phyloP scores from a whole-genome alignment of 2,113 vertebrate genomes.

The Ptilonorhynchus violaceus region DNA sequence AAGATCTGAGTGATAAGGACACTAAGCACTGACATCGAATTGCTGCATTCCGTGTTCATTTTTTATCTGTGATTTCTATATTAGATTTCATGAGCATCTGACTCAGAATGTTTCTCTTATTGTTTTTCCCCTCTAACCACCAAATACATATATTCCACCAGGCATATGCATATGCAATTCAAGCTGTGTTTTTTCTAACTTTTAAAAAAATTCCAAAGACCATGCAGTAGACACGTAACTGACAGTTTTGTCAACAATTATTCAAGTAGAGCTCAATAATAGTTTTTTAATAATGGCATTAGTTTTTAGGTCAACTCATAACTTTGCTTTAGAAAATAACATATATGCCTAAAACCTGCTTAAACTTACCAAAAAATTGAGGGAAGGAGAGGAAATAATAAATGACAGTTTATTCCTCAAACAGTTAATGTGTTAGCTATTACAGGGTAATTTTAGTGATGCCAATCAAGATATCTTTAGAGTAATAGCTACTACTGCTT shows the following conservation, averaged over 20 bases:
- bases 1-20: neutral
- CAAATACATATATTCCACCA: neutral
- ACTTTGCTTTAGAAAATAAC: neutral
- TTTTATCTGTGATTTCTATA: neutral
- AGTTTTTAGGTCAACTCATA: neutral
- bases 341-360: neutral
- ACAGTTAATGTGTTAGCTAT: neutral
- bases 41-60: neutral
- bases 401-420: neutral
- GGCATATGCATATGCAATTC: neutral
- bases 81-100: neutral
- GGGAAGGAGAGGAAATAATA: neutral
- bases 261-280: neutral
- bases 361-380: neutral
- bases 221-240: neutral
- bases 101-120: neutral
- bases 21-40: neutral
- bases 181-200: neutral
- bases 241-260: neutral
- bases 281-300: neutral
- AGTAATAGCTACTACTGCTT: neutral
- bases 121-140: neutral
- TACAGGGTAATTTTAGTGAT: neutral
- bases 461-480: neutral
- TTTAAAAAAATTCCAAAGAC: neutral